These are phyloP conservation scores for Salticus scenicus DNA, from an alignment of 2,888 invertebrate species.

Conservation along the genomic window DNA sequence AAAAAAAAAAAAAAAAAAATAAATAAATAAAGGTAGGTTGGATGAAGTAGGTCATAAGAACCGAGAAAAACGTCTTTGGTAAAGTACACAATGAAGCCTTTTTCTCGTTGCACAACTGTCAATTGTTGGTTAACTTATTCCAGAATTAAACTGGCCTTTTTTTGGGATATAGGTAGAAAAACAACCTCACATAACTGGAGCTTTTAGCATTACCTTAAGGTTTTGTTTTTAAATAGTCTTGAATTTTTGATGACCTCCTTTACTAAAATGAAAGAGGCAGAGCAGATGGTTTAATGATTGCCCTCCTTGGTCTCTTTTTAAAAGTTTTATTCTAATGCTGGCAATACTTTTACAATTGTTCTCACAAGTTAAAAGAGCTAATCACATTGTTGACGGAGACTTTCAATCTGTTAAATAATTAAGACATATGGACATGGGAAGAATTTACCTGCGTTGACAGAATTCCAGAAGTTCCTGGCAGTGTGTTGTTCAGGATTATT, in stretches of 20 bases:
- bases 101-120: slow-evolving; percentile 24
- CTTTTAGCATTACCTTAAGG: neutral
- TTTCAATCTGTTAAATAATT: neutral
- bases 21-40: slow-evolving; percentile 39
- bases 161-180: slow-evolving; percentile 11
- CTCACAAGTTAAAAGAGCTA: neutral
- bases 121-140: slow-evolving; percentile 34
- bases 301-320: neutral
- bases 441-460: neutral
- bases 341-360: neutral
- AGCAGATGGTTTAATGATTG: neutral
- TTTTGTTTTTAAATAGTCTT: neutral
- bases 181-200: neutral
- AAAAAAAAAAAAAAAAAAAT: too few relatives aligned
- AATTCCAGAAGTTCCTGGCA: neutral
- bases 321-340: neutral
- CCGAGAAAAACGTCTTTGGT: slow-evolving; percentile 23
- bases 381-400: neutral
- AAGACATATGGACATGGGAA: neutral
- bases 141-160: slow-evolving; percentile 43
- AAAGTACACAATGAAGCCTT: slow-evolving; percentile 14
- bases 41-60: slow-evolving; percentile 31
- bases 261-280: neutral
- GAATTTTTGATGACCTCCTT: neutral
- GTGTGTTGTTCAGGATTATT: neutral